A percentile compares a stretch with the other conserved stretches of the same genome.
Evolutionary conservation across 1,140 invertebrate genomes (phyloP).

Genomic region (Lepidurus couesii): DNA sequence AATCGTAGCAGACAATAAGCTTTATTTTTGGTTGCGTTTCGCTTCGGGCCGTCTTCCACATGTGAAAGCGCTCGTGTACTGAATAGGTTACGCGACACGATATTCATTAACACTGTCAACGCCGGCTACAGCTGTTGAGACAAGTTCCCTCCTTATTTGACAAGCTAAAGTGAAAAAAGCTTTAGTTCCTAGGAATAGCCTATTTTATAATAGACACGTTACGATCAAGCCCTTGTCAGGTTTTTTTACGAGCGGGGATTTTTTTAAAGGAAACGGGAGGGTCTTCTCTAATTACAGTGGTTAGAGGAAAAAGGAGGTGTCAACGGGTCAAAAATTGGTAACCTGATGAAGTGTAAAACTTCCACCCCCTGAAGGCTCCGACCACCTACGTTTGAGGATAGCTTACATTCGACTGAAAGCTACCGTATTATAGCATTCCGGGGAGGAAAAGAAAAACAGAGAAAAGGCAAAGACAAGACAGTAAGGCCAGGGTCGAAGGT

Average conservation of each 20-base stretch:
- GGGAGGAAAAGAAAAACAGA: not conserved
- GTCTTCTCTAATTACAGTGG: not conserved
- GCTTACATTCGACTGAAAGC: too few species aligned
- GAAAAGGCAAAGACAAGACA: not conserved
- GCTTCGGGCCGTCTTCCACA: not conserved
- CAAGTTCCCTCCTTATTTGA: too few species aligned
- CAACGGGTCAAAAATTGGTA: slow-evolving; percentile 2
- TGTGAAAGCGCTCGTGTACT: not conserved
- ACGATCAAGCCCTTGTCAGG: not conserved
- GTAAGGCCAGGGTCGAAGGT: not conserved
- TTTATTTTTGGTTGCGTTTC: not conserved
- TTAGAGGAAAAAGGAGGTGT: slow-evolving; percentile 4
- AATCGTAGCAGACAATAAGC: not conserved
- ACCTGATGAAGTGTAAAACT: not conserved
- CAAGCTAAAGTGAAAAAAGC: too few species aligned
- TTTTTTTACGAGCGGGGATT: not conserved
- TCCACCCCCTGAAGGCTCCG: not conserved
- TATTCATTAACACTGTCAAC: too few species aligned
- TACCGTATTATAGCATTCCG: too few species aligned
- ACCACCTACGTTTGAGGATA: too few species aligned
- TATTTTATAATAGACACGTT: too few species aligned
- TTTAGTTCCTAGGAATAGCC: too few species aligned
- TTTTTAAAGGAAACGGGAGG: too few species aligned
- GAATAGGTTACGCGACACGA: not conserved
- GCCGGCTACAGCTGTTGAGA: too few species aligned